Evolutionary conservation across 2,113 vertebrate genomes (phyloP).

Genomic region (Phylloscopus trochilus): DNA sequence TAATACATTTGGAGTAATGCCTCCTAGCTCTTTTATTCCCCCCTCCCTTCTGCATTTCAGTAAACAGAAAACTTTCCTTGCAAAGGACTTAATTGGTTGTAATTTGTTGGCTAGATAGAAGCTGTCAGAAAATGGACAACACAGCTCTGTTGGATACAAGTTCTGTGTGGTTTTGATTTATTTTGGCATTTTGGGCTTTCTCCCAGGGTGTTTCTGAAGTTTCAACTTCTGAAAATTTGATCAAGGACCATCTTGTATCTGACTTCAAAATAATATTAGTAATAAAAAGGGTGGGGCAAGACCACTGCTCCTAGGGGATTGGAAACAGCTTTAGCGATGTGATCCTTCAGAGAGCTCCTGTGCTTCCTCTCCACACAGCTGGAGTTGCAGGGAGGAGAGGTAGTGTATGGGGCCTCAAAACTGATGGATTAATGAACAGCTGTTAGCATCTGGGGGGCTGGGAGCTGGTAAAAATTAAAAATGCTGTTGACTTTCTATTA

Average conservation of each 20-base stretch:
- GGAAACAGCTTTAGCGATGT: not conserved
- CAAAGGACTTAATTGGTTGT: slow-evolving; percentile 1
- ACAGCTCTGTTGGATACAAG: not conserved
- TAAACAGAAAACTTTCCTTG: slow-evolving; percentile 8
- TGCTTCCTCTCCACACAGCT: not conserved
- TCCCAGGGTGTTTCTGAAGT: not conserved
- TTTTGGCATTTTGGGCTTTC: not conserved
- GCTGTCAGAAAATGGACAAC: not conserved
- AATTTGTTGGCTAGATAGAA: slow-evolving; percentile 13
- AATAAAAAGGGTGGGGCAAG: not conserved
- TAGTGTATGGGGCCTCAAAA: not conserved
- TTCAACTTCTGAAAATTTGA: not conserved
- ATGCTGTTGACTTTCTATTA: not conserved
- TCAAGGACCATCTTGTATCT: not conserved
- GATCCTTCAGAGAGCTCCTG: not conserved
- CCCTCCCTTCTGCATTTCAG: not conserved
- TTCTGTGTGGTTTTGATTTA: not conserved
- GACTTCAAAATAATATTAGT: not conserved
- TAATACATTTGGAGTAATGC: slow-evolving; percentile 20
- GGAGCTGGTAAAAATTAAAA: not conserved
- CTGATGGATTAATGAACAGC: not conserved
- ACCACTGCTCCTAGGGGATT: not conserved
- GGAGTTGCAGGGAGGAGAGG: not conserved
- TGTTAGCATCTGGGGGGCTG: not conserved
- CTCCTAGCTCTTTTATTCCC: not conserved